These are phyloP conservation scores for Apodemus agrarius DNA, from an alignment of 2,797 vertebrate species.

Conservation along the genomic window DNA sequence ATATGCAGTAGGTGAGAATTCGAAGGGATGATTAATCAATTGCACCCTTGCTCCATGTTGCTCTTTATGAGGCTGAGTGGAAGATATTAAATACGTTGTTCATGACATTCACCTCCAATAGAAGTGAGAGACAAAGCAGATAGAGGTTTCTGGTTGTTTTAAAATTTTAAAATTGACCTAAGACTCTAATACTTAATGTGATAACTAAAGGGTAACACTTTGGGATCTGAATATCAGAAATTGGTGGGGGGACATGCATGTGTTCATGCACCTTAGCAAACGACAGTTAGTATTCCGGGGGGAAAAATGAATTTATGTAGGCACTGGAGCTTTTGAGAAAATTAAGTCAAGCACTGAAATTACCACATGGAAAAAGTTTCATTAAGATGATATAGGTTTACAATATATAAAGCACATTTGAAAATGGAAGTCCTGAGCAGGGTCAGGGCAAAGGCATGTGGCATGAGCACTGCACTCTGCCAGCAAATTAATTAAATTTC, in stretches of 20 bases:
- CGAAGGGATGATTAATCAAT: neutral
- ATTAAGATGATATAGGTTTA: slow-evolving; percentile 72
- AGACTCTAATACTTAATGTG: neutral
- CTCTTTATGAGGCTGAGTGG: neutral
- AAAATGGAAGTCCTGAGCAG: slow-evolving; percentile 62
- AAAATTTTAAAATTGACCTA: slow-evolving; percentile 40
- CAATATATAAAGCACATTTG: slow-evolving; percentile 66
- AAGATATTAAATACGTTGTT: neutral
- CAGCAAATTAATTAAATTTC: slow-evolving; percentile 80
- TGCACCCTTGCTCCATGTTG: neutral
- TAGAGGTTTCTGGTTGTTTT: neutral
- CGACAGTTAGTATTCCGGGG: neutral
- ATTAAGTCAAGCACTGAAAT: slow-evolving; percentile 60
- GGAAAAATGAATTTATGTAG: slow-evolving; percentile 54
- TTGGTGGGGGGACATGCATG: neutral
- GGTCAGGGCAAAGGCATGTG: slow-evolving; percentile 69
- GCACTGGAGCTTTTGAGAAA: slow-evolving; percentile 33
- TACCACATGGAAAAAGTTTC: slow-evolving; percentile 64
- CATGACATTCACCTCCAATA: neutral
- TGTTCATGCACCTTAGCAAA: slow-evolving; percentile 18
- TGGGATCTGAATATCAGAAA: neutral
- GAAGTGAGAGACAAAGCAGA: neutral
- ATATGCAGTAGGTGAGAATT: neutral
- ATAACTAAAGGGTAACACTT: slow-evolving; percentile 3
- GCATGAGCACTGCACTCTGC: slow-evolving; percentile 68